Conservation (phyloP, 2,888 invertebrate species). For the Hoplodrina ambigua region DNA sequence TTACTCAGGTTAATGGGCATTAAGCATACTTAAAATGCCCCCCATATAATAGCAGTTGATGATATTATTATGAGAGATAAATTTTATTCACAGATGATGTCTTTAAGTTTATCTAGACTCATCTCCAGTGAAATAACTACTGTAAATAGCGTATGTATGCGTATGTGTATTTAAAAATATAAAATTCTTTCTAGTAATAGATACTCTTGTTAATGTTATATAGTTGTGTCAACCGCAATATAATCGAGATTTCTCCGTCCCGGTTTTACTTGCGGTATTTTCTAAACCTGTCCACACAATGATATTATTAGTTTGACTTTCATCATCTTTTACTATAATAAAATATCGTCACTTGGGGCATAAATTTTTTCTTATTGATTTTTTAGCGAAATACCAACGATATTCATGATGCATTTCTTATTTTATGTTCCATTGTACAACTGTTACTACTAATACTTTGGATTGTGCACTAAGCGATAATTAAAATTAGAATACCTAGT, state of each 20-base stretch:
- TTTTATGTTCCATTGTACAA: constrained; percentile 61
- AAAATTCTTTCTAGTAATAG: not conserved
- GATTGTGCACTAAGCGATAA: constrained; percentile 70
- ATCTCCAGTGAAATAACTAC: no score
- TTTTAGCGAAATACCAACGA: not conserved
- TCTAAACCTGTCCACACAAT: constrained; percentile 40
- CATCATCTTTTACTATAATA: constrained; percentile 6
- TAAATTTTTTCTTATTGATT: not conserved
- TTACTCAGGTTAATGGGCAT: no score
- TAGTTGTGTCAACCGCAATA: constrained; percentile 32
- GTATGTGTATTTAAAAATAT: not conserved
- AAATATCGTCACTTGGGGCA: not conserved
- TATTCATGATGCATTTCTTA: constrained; percentile 4
- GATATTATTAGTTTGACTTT: constrained; percentile 33
- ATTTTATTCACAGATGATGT: not conserved
- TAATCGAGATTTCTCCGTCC: constrained; percentile 29
- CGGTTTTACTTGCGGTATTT: constrained; percentile 43
- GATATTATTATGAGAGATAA: not conserved
- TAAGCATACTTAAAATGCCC: no score
- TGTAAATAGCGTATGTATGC: not conserved
- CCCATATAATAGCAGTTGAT: no score
- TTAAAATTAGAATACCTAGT: constrained; percentile 64
- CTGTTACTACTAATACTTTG: constrained; percentile 71
- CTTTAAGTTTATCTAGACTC: no score
- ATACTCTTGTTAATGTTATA: constrained; percentile 33